Conservation (phyloP, 2,888 invertebrate species). For the Panzeria rudis region DNA sequence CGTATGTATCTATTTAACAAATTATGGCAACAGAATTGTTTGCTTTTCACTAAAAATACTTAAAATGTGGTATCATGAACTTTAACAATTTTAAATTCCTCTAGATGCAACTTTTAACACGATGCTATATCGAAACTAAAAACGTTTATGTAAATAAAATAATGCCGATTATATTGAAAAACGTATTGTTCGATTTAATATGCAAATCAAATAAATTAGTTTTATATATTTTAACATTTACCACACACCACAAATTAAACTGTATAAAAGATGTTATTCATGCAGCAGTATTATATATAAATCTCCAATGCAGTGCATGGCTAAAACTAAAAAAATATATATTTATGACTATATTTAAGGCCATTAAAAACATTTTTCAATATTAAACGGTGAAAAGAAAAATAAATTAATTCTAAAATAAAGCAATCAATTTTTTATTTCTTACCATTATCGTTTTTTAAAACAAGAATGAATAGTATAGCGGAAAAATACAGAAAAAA, state of each 20-base stretch:
- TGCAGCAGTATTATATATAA: background rate
- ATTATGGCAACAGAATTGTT: constrained; percentile 28
- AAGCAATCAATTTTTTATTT: background rate
- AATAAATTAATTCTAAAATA: background rate
- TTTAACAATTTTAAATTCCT: background rate
- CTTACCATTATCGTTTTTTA: too few relatives aligned
- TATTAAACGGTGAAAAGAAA: background rate
- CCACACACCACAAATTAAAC: constrained; percentile 16
- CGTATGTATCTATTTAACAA: constrained; percentile 39
- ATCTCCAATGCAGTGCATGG: background rate
- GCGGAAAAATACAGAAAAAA: too few relatives aligned
- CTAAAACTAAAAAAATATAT: background rate
- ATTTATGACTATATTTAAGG: background rate
- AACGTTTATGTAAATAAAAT: background rate
- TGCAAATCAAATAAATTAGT: constrained; percentile 3
- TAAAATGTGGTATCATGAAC: constrained; percentile 1
- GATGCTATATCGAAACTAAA: background rate
- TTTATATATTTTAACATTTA: background rate
- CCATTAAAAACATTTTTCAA: background rate
- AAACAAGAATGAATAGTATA: too few relatives aligned
- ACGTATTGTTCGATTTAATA: background rate
- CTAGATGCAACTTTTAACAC: background rate
- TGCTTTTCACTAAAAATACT: constrained; percentile 5
- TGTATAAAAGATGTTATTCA: background rate
- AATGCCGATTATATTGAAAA: background rate